Evolutionary conservation across 2,113 vertebrate species (phyloP), one percentile per base, ranked within the genome.

Genomic region (Callipepla californica): DNA sequence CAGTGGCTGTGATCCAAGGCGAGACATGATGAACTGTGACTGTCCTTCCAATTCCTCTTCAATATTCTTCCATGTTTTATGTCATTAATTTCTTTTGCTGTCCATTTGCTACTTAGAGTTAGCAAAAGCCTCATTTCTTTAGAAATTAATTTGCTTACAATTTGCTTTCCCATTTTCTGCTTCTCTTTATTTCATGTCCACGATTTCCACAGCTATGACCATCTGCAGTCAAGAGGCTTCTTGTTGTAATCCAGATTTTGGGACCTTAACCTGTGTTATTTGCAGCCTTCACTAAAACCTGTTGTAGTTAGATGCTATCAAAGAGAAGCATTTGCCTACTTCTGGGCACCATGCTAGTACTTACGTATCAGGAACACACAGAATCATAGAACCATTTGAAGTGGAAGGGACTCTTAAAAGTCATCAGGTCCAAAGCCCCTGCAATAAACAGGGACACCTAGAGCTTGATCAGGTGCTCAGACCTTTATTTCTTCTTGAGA

Each of bases 1-100:
- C 82, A 47, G 65, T 89, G 93, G 78, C 94, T 85, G 63, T 34
- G 25, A 77, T 74, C 76, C 93, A 91, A 82, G 40, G 44, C 68
- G 55, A 26, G 63, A 82, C 15, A 7, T 76, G 80, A 80, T 74
- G 76, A 91, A 92, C 21, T 44, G 70, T 85, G 75, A 87, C 79
- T 8, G 2, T 57, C 30, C 50, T 91, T 69, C 40, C 53, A 53
- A 30, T 40, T 92, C 30, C 32, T 87, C 7, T 12, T 74, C 65
- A 65, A 16, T 83, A 22, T 65, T 87, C 34, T 44, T 77, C 28
- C 8, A 9, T 58, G 61, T 47, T 69, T 59, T 69, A 40, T 30
- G 38, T 32, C 10, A 42, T 68, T 75, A 83, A 78, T 78, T 57
- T 23, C 12, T 18, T 88, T 65, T 83, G 45, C 53, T 48, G 92